Evolutionary conservation across 2,888 invertebrate species (phyloP).

Genomic region (Temnothorax unifasciatus): DNA sequence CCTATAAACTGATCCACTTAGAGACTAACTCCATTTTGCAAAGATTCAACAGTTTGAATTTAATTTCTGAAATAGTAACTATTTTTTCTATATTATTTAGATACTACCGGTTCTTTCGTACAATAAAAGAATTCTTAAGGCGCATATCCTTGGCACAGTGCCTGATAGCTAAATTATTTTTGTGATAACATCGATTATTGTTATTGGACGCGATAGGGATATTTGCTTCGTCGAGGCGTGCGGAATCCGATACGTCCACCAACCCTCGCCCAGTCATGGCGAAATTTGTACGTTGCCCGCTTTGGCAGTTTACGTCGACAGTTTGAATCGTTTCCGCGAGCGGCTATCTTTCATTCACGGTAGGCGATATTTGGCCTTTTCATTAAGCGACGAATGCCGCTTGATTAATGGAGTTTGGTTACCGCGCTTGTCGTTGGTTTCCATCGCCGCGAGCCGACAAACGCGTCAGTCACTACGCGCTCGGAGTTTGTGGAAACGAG

Average conservation of each 20-base stretch:
- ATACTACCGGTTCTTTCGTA: neutral
- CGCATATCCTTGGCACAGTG: neutral
- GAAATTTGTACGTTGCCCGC: conserved; percentile 51
- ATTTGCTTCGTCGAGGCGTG: conserved; percentile 17
- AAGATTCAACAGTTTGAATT: neutral
- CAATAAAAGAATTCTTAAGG: neutral
- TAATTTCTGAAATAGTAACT: neutral
- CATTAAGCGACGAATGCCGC: conserved; percentile 75
- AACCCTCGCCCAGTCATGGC: neutral
- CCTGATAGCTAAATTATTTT: neutral
- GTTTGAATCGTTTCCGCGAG: conserved; percentile 52
- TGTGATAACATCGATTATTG: neutral
- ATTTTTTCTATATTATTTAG: neutral
- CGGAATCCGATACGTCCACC: conserved; percentile 33
- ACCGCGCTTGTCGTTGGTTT: conserved; percentile 69
- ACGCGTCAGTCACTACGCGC: conserved; percentile 65
- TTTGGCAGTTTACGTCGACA: conserved; percentile 55
- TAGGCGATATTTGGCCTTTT: conserved; percentile 76
- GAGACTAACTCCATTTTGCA: neutral
- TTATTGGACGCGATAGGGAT: neutral
- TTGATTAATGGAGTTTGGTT: conserved; percentile 78
- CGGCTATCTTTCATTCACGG: conserved; percentile 66
- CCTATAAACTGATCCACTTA: neutral
- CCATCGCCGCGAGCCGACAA: conserved; percentile 69
- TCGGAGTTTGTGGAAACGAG: conserved; percentile 62